Evolutionary conservation across 2,888 invertebrate genomes (phyloP).

Genomic region (Drosophila prostipennis): DNA sequence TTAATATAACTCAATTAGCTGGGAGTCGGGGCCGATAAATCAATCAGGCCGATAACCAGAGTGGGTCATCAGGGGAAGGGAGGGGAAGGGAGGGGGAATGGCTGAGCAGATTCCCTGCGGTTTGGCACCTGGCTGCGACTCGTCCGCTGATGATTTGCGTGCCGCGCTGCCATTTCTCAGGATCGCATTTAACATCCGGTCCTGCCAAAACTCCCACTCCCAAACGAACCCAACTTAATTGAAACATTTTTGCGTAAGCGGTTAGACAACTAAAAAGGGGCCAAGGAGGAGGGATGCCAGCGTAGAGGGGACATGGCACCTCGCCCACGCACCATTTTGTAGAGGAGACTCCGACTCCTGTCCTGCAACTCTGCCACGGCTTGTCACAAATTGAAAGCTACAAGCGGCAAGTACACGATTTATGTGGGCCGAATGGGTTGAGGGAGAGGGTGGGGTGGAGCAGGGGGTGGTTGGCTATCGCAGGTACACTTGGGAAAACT

Average conservation of each 20-base stretch:
- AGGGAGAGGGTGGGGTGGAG: neutral
- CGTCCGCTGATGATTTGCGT: constrained; percentile 68
- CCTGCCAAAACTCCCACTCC: constrained; percentile 21
- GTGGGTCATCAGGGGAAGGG: constrained; percentile 8
- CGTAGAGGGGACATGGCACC: constrained; percentile 40
- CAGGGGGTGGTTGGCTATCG: neutral
- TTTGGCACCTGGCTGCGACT: constrained; percentile 63
- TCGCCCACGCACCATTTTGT: constrained; percentile 74
- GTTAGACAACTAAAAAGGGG: constrained; percentile 45
- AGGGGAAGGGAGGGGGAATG: too few species aligned
- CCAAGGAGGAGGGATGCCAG: neutral
- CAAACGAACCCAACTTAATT: constrained; percentile 55
- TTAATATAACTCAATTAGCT: constrained; percentile 73
- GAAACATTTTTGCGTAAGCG: constrained; percentile 79
- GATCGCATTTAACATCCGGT: constrained; percentile 62
- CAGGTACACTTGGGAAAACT: neutral
- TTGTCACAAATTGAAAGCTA: constrained; percentile 80
- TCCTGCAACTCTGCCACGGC: constrained; percentile 51
- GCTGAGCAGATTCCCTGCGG: constrained; percentile 55
- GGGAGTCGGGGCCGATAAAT: constrained; percentile 59
- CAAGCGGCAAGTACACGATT: constrained; percentile 80
- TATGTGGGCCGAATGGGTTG: constrained; percentile 69
- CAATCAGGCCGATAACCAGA: constrained; percentile 61
- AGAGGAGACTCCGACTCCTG: constrained; percentile 42
- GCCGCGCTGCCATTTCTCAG: constrained; percentile 72